Evolutionary conservation across 1,140 invertebrate genomes (phyloP).

Genomic region (Diploscapter pachys): DNA sequence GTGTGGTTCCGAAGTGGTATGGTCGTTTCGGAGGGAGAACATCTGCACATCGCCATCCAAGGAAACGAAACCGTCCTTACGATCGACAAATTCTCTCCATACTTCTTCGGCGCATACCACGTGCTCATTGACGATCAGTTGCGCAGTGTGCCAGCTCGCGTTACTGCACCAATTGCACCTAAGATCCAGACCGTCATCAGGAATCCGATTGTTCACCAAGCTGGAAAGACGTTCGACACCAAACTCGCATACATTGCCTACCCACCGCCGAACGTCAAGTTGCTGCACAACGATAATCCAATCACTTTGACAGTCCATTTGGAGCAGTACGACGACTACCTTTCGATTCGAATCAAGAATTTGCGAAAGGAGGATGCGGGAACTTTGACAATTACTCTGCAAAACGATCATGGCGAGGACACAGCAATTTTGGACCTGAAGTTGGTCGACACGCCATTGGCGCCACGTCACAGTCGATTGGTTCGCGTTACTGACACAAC

Average conservation of each 20-base stretch:
- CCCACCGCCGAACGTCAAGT: conserved; percentile 10
- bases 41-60: neutral
- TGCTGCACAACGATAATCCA: conserved; percentile 21
- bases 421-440: conserved; percentile 28
- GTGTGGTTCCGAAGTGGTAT: conserved; percentile 34
- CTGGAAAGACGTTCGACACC: conserved; percentile 24
- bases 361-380: conserved; percentile 11
- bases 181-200: conserved; percentile 10
- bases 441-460: conserved; percentile 48
- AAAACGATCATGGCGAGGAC: conserved; percentile 21
- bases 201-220: conserved; percentile 12
- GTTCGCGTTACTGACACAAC: conserved; percentile 35
- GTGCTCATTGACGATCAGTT: conserved; percentile 22
- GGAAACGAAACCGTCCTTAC: conserved; percentile 2
- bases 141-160: conserved; percentile 18
- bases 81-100: conserved; percentile 7
- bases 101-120: conserved; percentile 26
- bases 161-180: conserved; percentile 16
- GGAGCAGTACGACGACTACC: conserved; percentile 26
- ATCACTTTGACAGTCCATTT: conserved; percentile 6
- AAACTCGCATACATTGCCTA: conserved; percentile 14
- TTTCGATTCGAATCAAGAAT: conserved; percentile 15
- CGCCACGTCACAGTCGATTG: conserved; percentile 41
- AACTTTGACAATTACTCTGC: conserved; percentile 1
- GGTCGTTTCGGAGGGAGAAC: conserved; percentile 8